phyloP scores from a whole-genome alignment of 2,113 vertebrate genomes.

The Halichoerus grypus region DNA sequence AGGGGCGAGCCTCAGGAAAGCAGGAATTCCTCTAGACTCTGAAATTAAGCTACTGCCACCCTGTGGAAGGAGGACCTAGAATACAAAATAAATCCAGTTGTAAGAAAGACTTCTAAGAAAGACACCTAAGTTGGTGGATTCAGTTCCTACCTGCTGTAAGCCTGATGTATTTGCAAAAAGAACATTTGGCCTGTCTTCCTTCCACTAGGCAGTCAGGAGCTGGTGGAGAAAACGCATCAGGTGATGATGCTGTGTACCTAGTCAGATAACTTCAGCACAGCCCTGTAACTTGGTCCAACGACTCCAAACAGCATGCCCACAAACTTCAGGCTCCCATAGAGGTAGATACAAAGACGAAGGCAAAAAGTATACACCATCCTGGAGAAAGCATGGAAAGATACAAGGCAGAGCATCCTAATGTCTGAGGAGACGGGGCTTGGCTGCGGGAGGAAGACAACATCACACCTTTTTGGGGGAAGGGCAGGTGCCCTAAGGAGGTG shows the following conservation, averaged over 20 bases:
- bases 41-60: neutral
- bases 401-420: too few species aligned
- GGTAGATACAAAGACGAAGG: neutral
- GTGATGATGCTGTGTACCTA: neutral
- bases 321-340: neutral
- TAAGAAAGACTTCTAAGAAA: neutral
- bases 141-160: neutral
- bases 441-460: too few species aligned
- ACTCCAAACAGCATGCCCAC: neutral
- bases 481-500: neutral
- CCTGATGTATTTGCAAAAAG: neutral
- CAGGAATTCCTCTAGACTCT: neutral
- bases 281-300: neutral
- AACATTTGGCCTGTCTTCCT: neutral
- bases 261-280: accelerated
- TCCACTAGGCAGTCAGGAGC: neutral
- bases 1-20: neutral
- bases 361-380: neutral
- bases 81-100: neutral
- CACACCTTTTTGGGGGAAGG: neutral
- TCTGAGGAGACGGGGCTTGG: neutral
- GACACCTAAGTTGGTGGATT: neutral
- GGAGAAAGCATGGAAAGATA: neutral
- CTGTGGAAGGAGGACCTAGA: neutral
- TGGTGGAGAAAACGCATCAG: neutral